These are phyloP conservation scores for Saxidomus purpurata DNA, from an alignment of 1,140 invertebrate genomes.

Conservation along the genomic window DNA sequence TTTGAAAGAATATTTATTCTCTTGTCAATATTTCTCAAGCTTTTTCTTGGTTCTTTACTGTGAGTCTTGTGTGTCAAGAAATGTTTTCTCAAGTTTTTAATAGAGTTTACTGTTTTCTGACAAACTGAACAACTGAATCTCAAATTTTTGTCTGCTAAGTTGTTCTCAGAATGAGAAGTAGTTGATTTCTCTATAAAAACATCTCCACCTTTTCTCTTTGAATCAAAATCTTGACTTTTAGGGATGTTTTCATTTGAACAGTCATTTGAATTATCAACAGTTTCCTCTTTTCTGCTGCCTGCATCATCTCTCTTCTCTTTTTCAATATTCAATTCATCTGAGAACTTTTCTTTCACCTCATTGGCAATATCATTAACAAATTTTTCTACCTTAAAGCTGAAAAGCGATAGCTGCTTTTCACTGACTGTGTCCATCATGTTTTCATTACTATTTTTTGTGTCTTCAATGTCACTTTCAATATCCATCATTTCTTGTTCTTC, in stretches of 20 bases:
- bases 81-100: conserved; percentile 3
- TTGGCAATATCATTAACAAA: conserved; percentile 2
- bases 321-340: not conserved
- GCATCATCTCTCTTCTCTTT: too few relatives aligned
- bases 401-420: conserved; percentile 6
- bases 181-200: too few relatives aligned
- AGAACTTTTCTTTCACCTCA: not conserved
- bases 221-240: not conserved
- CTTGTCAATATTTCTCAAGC: not conserved
- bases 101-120: not conserved
- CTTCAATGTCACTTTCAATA: not conserved
- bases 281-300: not conserved
- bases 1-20: not conserved
- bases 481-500: conserved; percentile 29
- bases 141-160: not conserved
- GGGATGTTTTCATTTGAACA: not conserved
- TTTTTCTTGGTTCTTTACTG: not conserved
- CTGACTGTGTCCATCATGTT: not conserved
- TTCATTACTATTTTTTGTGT: not conserved
- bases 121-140: not conserved
- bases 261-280: not conserved
- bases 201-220: not conserved
- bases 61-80: not conserved
- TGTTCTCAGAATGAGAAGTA: too few relatives aligned
- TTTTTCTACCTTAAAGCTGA: not conserved